Base-by-base conservation (phyloP, 92 coral and sea anemone species). In the Porites evermanni region DNA sequence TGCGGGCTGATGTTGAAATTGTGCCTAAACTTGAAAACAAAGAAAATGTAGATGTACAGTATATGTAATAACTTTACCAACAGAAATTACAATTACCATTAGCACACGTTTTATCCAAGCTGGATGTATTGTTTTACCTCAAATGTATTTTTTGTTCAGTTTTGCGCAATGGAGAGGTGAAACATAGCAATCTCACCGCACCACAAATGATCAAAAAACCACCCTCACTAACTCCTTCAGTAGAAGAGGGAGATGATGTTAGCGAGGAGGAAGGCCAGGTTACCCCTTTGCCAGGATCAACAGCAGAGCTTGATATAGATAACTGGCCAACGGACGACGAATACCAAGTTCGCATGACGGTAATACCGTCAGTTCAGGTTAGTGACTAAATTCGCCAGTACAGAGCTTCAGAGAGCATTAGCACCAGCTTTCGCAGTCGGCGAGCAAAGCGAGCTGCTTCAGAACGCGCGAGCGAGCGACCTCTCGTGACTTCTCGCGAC, bases 221-320 rank as follows among this genome's bases (percentile, higher is more conserved):
- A 9, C 74, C 85, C 9, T 70, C 86, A n/a, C 78, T 70, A 12
- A 38, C 78, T 7, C 8, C 69, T 6, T 70, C 86, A 2, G 75
- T 53, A 7, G 69, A 81, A 38, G 77, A 70, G 1, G 75, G 58
- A 7, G 78, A 81, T 20, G 12, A 14, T 0, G 47, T 38, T 4
- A 21, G 29, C 23, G 66, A 81, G 13, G 84, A 79, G 13, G 84
- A 67, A 47, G 87, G 74, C 73, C 80, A 53, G 53, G 79, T 60
- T 50, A 74, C 87, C 16, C 78, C 87, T 50, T 65, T 83, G 70
- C 87, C 87, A n/a, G 87, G 87, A n/a, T 83, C 87, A 50, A 74
- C 72, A 14, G 72, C 14, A n/a, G 64, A 83, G 17, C 80, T 83
- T 9, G 87, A 73, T 17, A 16, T 51, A 14, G 71, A 52, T 16